These are phyloP conservation scores for Syndactyla subalaris DNA, from an alignment of 2,797 vertebrate genomes.

Conservation along the genomic window DNA sequence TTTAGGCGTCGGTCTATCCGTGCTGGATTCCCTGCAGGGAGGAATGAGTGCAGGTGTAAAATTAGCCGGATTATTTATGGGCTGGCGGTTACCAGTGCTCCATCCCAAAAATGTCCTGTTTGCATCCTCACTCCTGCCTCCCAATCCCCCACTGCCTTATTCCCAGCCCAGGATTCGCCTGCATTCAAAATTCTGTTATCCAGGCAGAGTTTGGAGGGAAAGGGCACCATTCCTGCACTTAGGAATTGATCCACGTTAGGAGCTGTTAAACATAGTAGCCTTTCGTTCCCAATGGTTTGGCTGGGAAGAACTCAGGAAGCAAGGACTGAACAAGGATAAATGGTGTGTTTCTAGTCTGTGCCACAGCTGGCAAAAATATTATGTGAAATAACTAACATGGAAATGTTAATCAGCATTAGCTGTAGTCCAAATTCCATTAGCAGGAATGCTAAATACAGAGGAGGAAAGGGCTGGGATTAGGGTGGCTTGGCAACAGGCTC, in stretches of 20 bases:
- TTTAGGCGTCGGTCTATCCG: neutral
- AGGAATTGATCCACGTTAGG: neutral
- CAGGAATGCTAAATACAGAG: neutral
- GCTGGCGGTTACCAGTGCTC: constrained; percentile 18
- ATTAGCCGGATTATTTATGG: constrained; percentile 60
- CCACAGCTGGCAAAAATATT: neutral
- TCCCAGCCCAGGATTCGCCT: neutral
- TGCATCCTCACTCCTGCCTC: neutral
- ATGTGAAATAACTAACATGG: neutral
- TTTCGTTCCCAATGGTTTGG: neutral
- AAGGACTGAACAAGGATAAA: neutral
- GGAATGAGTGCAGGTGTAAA: constrained; percentile 52
- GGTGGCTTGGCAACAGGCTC: neutral
- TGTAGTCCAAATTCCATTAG: neutral
- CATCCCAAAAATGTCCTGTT: neutral
- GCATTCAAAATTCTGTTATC: neutral
- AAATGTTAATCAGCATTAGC: constrained; percentile 1
- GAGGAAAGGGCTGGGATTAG: neutral
- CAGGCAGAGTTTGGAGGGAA: neutral
- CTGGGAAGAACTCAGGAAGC: neutral
- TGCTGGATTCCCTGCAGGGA: neutral
- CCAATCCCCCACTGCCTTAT: rapidly evolving
- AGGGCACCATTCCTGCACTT: neutral
- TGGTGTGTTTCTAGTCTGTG: neutral
- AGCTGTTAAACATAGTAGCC: neutral